A percentile compares a stretch with the other conserved stretches of the same genome.
These are phyloP conservation scores for Enteromius trimaculatus DNA, from an alignment of 2,797 vertebrate genomes.

Conservation along the genomic window DNA sequence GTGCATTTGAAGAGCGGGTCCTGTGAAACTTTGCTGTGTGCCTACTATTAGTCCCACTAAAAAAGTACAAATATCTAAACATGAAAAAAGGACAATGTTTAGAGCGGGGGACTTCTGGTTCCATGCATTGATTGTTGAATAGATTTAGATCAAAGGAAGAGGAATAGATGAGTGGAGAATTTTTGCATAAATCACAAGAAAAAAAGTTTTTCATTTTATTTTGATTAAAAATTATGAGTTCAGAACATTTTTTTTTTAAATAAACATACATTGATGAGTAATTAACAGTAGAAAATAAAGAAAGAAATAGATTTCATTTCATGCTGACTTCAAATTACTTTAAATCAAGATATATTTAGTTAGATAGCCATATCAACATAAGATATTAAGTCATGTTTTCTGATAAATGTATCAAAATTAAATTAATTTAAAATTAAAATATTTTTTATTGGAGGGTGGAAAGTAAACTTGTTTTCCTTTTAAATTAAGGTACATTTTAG, in stretches of 20 bases:
- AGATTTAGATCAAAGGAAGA: not conserved
- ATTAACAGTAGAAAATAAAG: not conserved
- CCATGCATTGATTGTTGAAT: not conserved
- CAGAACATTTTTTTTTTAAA: not conserved
- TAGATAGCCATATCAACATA: not conserved
- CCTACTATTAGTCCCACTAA: not conserved
- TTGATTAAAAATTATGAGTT: not conserved
- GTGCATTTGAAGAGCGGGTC: not conserved
- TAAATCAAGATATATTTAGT: not conserved
- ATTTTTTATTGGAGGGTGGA: not conserved
- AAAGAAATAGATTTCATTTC: not conserved
- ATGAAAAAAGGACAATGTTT: not conserved
- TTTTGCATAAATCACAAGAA: not conserved
- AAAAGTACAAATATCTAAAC: not conserved
- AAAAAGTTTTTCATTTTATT: not conserved
- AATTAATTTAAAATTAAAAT: not conserved
- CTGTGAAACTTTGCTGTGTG: not conserved
- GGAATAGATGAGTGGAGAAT: not conserved
- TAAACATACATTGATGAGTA: not conserved
- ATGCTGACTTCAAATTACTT: not conserved
- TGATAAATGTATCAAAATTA: not conserved
- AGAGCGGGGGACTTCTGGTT: no score
- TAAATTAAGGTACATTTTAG: not conserved
- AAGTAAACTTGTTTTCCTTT: not conserved
- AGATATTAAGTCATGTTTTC: not conserved